A percentile compares a stretch with the other conserved stretches of the same genome.
These are phyloP conservation scores for Propithecus coquereli DNA, from an alignment of 2,113 vertebrate genomes.

Conservation along the genomic window DNA sequence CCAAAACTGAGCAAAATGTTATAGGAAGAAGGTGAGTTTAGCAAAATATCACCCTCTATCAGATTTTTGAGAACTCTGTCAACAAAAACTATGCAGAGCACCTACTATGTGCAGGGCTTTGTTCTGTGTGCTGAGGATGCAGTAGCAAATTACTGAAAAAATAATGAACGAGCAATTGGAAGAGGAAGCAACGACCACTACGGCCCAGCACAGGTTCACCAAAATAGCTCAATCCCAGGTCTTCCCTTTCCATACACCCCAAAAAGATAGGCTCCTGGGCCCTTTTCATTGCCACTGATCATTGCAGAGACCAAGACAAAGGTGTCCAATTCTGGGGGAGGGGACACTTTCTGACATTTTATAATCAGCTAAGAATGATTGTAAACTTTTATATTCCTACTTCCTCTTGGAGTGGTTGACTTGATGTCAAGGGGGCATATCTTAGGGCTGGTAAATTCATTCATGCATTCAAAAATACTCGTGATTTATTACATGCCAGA, in stretches of 20 bases:
- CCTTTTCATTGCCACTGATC: neutral
- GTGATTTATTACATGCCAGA: neutral
- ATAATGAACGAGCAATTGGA: neutral
- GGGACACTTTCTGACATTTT: neutral
- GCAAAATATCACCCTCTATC: neutral
- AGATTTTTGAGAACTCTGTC: neutral
- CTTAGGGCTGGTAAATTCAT: neutral
- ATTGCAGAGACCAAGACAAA: neutral
- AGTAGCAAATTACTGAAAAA: neutral
- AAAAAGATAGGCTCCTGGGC: too few relatives aligned
- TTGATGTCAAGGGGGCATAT: neutral
- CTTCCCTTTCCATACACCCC: neutral
- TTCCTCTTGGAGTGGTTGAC: neutral
- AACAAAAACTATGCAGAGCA: neutral
- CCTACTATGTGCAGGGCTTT: neutral
- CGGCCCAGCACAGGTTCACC: too few relatives aligned
- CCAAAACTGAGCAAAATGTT: neutral
- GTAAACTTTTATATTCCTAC: neutral
- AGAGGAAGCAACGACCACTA: neutral
- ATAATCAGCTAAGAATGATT: neutral
- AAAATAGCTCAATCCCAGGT: neutral
- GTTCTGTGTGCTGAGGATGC: too few relatives aligned
- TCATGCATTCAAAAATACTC: neutral
- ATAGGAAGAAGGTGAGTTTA: neutral
- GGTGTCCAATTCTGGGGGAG: neutral